Evolutionary conservation across 2,113 vertebrate genomes (phyloP), one percentile per base, ranked within the genome.

Genomic region (Etheostoma spectabile): DNA sequence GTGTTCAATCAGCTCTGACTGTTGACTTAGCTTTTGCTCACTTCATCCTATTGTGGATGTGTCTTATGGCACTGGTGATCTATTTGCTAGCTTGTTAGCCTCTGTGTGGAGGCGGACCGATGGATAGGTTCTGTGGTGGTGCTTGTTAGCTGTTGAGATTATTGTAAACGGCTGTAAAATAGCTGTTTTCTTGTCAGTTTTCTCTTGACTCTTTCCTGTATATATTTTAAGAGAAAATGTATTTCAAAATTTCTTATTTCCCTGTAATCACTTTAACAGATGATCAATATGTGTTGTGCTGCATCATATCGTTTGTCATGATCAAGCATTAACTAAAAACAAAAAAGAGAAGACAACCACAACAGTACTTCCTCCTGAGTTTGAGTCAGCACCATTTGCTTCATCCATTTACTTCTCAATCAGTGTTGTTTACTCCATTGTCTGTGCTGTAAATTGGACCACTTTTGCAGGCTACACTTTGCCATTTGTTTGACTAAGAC

Each of bases 391-490:
- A 45, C 16, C 78, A 67, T 88, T 69, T 64, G 12, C 53, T 71
- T 68, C 51, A 62, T 46, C 67, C 77, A 74, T 85, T 86, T 83
- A 56, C 57, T 21, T 24, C 56, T 81, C 84, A 93, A 75, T 88
- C 84, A 85, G 74, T 53, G 13, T 77, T 89, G 89, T 91, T 91
- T 91, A 91, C 87, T 72, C 46, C 14, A 10, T 77, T 80, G 87
- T 84, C 82, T 86, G 56, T 53, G 74, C 82, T 82, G 71, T 88
- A 87, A 91, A 88, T 88, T 78, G 77, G 48, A 48, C 67, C 87
- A 85, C 81, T 90, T 76, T 48, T 3, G 3, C 52, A 74, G 77
- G 52, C 75, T 76, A 46, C 82, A 52, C 62, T 27, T 11, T 35
- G 57, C 79, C 70, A 38, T 66, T 74, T 85, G 74, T 87, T 78